These are phyloP conservation scores for Yponomeuta sedellus DNA, from an alignment of 2,888 invertebrate species.

Conservation along the genomic window DNA sequence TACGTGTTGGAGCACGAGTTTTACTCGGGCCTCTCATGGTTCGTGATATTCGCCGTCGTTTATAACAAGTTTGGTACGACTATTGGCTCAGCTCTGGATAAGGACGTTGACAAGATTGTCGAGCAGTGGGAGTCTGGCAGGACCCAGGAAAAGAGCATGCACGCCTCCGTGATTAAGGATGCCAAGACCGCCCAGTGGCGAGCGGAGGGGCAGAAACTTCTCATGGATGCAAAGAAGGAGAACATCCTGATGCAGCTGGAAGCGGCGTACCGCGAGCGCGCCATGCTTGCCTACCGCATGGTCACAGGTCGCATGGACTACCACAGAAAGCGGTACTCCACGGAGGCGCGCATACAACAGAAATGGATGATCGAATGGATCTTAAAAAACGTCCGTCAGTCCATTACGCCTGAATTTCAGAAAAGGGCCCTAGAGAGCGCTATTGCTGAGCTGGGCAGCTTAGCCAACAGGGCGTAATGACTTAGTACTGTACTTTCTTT, in stretches of 20 bases:
- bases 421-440: conserved; percentile 90
- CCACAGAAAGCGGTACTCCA: conserved; percentile 86
- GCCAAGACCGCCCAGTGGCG: conserved; percentile 84
- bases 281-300: conserved; percentile 65
- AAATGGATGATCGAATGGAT: conserved; percentile 97
- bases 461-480: not conserved
- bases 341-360: conserved; percentile 88
- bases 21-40: conserved; percentile 83
- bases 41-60: conserved; percentile 74
- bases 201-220: conserved; percentile 83
- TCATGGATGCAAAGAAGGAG: conserved; percentile 91
- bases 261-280: conserved; percentile 86
- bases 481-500: not conserved
- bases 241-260: conserved; percentile 95
- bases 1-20: conserved; percentile 95
- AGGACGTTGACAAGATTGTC: conserved; percentile 79
- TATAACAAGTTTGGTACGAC: conserved; percentile 82
- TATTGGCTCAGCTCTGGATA: conserved; percentile 79
- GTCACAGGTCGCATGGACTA: conserved; percentile 91
- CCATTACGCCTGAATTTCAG: conserved; percentile 93
- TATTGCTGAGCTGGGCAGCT: conserved; percentile 83
- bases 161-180: conserved; percentile 71
- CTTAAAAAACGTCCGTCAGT: conserved; percentile 84
- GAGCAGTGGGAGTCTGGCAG: conserved; percentile 71
- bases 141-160: conserved; percentile 55